Evolutionary conservation across 2,888 invertebrate species (phyloP).

Genomic region (Pyrrhia umbra): DNA sequence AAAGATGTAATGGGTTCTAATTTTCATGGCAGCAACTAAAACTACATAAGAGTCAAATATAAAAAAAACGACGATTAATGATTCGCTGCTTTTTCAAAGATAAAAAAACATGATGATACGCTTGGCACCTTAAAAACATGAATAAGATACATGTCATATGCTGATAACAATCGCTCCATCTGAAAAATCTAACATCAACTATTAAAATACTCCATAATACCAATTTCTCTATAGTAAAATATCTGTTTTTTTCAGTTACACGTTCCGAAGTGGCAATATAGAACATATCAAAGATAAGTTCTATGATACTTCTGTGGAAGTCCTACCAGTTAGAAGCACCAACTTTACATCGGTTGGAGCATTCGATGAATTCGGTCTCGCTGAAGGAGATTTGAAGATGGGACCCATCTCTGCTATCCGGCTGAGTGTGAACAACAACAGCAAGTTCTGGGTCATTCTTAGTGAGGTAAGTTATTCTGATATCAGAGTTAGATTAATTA

Average conservation of each 20-base stretch:
- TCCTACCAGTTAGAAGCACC: conserved; percentile 90
- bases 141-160: not conserved
- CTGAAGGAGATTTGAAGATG: conserved; percentile 92
- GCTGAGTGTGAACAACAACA: conserved; percentile 94
- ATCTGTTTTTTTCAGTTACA: conserved; percentile 90
- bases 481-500: not conserved
- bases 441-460: conserved; percentile 97
- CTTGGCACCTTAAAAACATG: not conserved
- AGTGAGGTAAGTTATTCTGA: conserved; percentile 93
- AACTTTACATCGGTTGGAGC: conserved; percentile 93
- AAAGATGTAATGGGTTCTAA: no score
- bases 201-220: not conserved
- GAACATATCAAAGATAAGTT: conserved; percentile 97
- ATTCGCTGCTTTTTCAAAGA: no score
- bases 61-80: no score
- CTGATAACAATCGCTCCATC: conserved; percentile 1
- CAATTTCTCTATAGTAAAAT: not conserved
- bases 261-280: conserved; percentile 96
- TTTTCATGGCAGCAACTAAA: no score
- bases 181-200: not conserved
- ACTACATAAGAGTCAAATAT: not conserved
- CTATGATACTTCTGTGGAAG: conserved; percentile 96
- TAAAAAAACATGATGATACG: not conserved
- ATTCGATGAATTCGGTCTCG: conserved; percentile 95
- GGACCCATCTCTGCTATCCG: conserved; percentile 93